Percentiles rank a stretch among this genome's conserved stretches.
These are phyloP conservation scores for Gallinago media DNA, from an alignment of 2,113 vertebrate species.

Conservation along the genomic window DNA sequence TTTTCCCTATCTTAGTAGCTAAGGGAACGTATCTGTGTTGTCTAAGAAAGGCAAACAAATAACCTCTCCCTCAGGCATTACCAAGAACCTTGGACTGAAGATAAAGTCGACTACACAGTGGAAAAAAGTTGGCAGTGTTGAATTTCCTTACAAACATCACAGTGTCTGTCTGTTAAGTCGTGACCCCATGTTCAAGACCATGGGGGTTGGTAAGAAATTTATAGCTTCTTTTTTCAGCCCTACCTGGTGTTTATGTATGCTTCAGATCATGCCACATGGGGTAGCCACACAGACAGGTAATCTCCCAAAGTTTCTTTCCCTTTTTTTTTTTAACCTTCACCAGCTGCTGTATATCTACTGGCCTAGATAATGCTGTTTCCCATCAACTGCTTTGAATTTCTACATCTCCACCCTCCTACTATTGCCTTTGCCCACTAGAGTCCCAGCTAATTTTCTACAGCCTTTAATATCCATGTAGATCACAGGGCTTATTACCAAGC, in stretches of 20 bases:
- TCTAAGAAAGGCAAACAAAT: not conserved
- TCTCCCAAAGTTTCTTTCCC: too few species aligned
- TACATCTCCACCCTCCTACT: not conserved
- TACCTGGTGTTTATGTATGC: not conserved
- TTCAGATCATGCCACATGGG: not conserved
- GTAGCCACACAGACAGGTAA: not conserved
- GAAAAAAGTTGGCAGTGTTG: not conserved
- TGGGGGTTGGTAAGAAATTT: not conserved
- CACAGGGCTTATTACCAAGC: not conserved
- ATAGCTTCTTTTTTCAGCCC: not conserved
- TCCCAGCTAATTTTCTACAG: not conserved
- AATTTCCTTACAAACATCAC: not conserved
- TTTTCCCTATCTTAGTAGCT: not conserved
- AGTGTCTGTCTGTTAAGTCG: not conserved
- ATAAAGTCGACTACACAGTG: not conserved
- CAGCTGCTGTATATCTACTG: not conserved
- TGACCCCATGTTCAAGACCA: not conserved
- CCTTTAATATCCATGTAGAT: not conserved
- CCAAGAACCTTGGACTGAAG: not conserved
- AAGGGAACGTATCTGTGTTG: rapidly evolving
- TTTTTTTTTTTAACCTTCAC: not conserved
- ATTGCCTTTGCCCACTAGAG: not conserved
- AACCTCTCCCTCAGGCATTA: not conserved
- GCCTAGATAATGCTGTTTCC: not conserved
- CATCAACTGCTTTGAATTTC: not conserved